Percentiles rank a stretch among this genome's conserved stretches.
Evolutionary conservation across 2,888 invertebrate genomes (phyloP).

Genomic region (Chydorus sphaericus): DNA sequence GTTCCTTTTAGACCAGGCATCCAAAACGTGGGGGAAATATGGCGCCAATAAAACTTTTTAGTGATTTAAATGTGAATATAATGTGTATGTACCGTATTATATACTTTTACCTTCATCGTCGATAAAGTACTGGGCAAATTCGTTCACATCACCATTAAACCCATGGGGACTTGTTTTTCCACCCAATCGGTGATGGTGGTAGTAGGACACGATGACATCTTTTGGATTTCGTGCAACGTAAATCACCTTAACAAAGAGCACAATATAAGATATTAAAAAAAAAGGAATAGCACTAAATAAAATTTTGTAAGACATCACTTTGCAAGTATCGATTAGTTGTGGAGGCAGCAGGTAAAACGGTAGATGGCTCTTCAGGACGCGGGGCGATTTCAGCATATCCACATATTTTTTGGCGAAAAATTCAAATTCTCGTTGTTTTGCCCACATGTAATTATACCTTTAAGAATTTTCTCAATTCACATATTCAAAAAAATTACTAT

Average conservation of each 20-base stretch:
- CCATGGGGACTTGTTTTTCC: too few relatives aligned
- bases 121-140: slow-evolving; percentile 44
- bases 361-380: slow-evolving; percentile 25
- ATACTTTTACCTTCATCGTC: slow-evolving; percentile 28
- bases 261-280: too few relatives aligned
- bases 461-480: too few relatives aligned
- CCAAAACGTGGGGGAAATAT: slow-evolving; percentile 27
- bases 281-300: too few relatives aligned
- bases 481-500: neutral
- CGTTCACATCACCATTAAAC: neutral
- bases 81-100: neutral
- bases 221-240: slow-evolving; percentile 75
- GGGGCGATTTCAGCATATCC: slow-evolving; percentile 20
- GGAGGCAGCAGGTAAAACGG: slow-evolving; percentile 24
- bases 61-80: too few relatives aligned
- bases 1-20: slow-evolving; percentile 26
- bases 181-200: slow-evolving; percentile 38
- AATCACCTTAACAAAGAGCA: slow-evolving; percentile 46
- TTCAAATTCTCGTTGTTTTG: neutral
- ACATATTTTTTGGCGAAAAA: neutral
- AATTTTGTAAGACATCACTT: too few relatives aligned
- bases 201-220: slow-evolving; percentile 71
- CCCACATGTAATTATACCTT: neutral
- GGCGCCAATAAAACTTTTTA: slow-evolving; percentile 19
- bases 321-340: slow-evolving; percentile 7